phyloP scores from a whole-genome alignment of 2,888 invertebrate genomes.

The Magallana nippona region DNA sequence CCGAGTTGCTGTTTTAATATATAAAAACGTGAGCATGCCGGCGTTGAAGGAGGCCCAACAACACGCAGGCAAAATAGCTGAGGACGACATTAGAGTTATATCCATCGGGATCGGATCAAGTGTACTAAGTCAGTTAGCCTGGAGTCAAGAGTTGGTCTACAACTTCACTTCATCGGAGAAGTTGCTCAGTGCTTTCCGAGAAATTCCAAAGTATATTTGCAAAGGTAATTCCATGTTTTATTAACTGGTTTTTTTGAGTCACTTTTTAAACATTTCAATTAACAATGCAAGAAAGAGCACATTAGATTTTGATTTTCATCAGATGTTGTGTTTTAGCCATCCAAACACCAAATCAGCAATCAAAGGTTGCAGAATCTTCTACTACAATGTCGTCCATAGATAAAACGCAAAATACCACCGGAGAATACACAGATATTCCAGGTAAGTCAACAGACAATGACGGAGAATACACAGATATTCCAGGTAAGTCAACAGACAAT shows the following conservation, averaged over 20 bases:
- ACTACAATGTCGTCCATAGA: too few relatives aligned
- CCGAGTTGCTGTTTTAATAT: conserved; percentile 36
- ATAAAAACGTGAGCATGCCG: conserved; percentile 16
- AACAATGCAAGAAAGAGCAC: too few relatives aligned
- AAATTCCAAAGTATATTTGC: conserved; percentile 37
- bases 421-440: too few relatives aligned
- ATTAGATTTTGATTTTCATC: too few relatives aligned
- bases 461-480: too few relatives aligned
- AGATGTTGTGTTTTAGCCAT: too few relatives aligned
- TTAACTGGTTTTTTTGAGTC: neutral
- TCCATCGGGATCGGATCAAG: conserved; percentile 35
- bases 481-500: too few relatives aligned
- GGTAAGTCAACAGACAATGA: too few relatives aligned
- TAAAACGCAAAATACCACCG: too few relatives aligned
- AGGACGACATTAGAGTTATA: conserved; percentile 36
- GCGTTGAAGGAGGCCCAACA: conserved; percentile 4
- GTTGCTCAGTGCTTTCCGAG: neutral
- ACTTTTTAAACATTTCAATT: too few relatives aligned
- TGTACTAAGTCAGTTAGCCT: conserved; percentile 42
- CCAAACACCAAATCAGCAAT: too few relatives aligned
- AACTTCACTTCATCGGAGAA: neutral
- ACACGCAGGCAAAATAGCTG: conserved; percentile 15
- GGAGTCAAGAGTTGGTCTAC: conserved; percentile 12
- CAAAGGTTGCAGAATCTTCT: too few relatives aligned
- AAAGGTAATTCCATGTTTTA: conserved; percentile 7